phyloP scores from a whole-genome alignment of 2,113 vertebrate species.

The Pungitius pungitius region DNA sequence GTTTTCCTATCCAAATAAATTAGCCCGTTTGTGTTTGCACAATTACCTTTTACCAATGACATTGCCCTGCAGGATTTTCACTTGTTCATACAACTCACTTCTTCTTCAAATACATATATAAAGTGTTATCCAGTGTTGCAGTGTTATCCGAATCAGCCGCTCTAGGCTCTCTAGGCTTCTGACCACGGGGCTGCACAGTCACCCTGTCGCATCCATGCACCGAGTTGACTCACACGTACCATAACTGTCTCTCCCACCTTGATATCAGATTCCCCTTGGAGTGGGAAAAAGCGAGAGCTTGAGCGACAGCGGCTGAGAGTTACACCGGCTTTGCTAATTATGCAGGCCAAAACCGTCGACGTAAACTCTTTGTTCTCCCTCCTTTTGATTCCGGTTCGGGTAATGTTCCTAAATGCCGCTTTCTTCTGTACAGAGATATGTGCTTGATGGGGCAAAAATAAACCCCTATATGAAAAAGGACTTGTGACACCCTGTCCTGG shows the following conservation, averaged over 20 bases:
- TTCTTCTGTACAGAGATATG: slow-evolving; percentile 41
- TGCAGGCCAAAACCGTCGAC: slow-evolving; percentile 62
- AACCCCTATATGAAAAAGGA: slow-evolving; percentile 32
- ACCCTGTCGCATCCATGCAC: slow-evolving; percentile 4
- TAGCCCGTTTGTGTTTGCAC: slow-evolving; percentile 42
- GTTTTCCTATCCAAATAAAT: slow-evolving; percentile 52
- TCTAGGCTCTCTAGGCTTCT: slow-evolving; percentile 22
- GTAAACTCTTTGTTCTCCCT: slow-evolving; percentile 64
- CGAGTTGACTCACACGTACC: slow-evolving; percentile 37
- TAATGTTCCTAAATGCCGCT: slow-evolving; percentile 59
- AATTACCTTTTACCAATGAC: slow-evolving; percentile 22
- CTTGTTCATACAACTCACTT: slow-evolving; percentile 42
- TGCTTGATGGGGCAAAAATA: slow-evolving; percentile 44
- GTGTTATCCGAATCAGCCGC: slow-evolving; percentile 28
- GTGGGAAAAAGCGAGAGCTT: slow-evolving; percentile 17
- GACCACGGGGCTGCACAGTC: slow-evolving; percentile 30
- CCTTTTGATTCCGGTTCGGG: slow-evolving; percentile 46
- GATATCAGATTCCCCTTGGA: slow-evolving; percentile 49
- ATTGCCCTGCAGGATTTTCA: slow-evolving; percentile 51
- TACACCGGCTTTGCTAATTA: slow-evolving; percentile 66
- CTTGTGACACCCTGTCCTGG: slow-evolving; percentile 60
- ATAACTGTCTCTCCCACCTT: slow-evolving; percentile 48
- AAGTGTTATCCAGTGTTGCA: too few species aligned
- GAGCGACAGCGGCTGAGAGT: slow-evolving; percentile 51
- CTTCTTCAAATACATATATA: slow-evolving; percentile 52